A percentile compares a stretch with the other conserved stretches of the same genome.
Conservation (phyloP, 35 echinoderm and acorn worm genomes). For the Ophioderma brevispina region DNA sequence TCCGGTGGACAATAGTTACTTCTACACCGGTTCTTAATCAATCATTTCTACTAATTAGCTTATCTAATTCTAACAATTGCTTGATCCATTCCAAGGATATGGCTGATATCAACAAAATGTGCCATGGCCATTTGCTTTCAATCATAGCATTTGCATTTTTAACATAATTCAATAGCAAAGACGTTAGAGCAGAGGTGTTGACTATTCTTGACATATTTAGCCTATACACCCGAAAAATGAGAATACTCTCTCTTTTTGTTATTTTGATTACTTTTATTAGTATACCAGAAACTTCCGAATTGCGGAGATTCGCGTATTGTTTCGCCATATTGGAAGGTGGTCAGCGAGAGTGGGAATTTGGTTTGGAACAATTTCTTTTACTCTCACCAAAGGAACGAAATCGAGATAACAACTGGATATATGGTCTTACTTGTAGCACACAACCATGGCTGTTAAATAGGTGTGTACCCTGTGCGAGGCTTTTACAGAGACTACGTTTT, state of each 20-base stretch:
- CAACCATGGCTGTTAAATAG: background rate
- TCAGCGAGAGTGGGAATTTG: background rate
- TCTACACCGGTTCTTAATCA: too few relatives aligned
- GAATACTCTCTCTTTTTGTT: background rate
- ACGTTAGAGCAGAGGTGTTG: too few relatives aligned
- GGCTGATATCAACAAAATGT: too few relatives aligned
- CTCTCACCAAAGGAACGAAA: background rate
- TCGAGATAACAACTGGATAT: background rate
- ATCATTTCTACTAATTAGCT: too few relatives aligned
- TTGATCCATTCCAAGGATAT: too few relatives aligned
- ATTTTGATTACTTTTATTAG: background rate
- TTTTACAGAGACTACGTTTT: too few relatives aligned
- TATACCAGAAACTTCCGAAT: background rate
- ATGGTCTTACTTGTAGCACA: background rate
- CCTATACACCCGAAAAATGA: too few relatives aligned
- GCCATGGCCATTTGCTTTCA: too few relatives aligned
- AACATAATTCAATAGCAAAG: background rate
- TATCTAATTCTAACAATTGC: too few relatives aligned
- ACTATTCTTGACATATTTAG: too few relatives aligned
- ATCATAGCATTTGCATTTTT: background rate
- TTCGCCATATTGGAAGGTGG: background rate
- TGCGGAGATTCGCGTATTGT: background rate
- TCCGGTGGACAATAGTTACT: too few relatives aligned
- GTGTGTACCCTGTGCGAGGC: too few relatives aligned
- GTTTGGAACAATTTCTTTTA: background rate